Evolutionary conservation across 2,888 invertebrate species (phyloP).

Genomic region (Caenorhabditis sp.): DNA sequence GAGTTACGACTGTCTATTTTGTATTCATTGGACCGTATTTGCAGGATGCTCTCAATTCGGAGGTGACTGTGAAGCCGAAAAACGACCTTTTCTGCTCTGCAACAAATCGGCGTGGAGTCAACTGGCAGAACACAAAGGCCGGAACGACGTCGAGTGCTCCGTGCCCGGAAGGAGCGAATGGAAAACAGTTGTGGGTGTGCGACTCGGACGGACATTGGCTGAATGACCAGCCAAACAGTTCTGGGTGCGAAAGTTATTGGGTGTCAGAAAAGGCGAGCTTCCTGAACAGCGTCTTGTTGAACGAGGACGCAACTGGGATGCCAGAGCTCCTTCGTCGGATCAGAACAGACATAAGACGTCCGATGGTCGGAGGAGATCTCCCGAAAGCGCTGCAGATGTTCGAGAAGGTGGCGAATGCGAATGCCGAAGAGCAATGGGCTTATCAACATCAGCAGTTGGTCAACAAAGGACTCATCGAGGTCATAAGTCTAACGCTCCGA

Average conservation of each 20-base stretch:
- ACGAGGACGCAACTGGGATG: constrained; percentile 49
- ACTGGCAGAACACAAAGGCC: constrained; percentile 51
- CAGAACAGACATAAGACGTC: constrained; percentile 49
- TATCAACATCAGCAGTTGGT: constrained; percentile 10
- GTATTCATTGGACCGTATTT: neutral
- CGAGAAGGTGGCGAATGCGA: constrained; percentile 39
- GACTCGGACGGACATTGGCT: constrained; percentile 63
- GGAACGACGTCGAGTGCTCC: constrained; percentile 19
- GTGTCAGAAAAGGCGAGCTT: constrained; percentile 1
- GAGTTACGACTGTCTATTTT: constrained; percentile 13
- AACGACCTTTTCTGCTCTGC: constrained; percentile 33
- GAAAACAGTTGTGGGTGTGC: constrained; percentile 68
- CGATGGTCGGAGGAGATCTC: constrained; percentile 69
- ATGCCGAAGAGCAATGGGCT: constrained; percentile 54
- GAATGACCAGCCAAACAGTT: constrained; percentile 52
- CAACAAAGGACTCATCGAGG: constrained; percentile 48
- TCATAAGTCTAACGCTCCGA: constrained; percentile 53
- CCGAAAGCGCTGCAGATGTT: constrained; percentile 59
- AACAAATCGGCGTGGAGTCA: constrained; percentile 31
- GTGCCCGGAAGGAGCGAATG: constrained; percentile 47
- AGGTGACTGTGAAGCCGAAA: constrained; percentile 5
- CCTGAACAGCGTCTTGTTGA: constrained; percentile 28
- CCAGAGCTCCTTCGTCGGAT: constrained; percentile 56
- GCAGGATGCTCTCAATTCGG: constrained; percentile 34
- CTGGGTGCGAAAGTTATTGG: constrained; percentile 59